Conservation (phyloP, 2,113 vertebrate genomes). For the Pionites leucogaster region DNA sequence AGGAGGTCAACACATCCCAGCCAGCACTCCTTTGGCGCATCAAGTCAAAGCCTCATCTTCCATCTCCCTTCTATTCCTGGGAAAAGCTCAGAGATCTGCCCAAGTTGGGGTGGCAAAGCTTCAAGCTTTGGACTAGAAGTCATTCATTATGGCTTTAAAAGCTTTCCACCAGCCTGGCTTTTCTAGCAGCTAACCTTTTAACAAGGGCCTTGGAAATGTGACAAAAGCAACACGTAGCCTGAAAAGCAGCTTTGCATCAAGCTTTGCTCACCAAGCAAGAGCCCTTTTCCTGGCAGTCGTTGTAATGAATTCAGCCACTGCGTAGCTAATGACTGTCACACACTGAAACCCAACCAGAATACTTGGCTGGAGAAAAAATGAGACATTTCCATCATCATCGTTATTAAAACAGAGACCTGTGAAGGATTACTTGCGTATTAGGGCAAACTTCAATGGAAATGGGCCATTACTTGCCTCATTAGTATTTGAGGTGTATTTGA, state of each 20-base stretch:
- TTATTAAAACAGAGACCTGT: neutral
- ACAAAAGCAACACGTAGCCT: fast-evolving
- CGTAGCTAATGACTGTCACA: neutral
- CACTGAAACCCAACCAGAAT: neutral
- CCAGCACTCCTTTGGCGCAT: neutral
- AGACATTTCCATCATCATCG: neutral
- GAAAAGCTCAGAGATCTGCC: neutral
- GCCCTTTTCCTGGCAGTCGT: neutral
- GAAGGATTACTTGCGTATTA: conserved; percentile 12
- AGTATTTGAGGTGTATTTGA: conserved; percentile 35
- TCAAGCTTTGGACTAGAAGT: neutral
- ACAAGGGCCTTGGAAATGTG: neutral
- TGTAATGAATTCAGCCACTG: neutral
- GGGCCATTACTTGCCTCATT: conserved; percentile 25
- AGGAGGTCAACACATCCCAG: neutral
- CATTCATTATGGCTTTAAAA: neutral
- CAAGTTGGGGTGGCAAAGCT: neutral
- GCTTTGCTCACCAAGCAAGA: neutral
- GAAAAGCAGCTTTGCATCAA: neutral
- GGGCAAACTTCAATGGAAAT: conserved; percentile 14
- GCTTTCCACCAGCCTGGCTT: neutral
- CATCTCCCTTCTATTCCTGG: neutral
- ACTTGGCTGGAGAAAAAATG: neutral
- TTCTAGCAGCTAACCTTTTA: neutral
- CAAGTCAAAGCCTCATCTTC: neutral